Percentiles rank a stretch among this genome's conserved stretches.
Evolutionary conservation across 2,888 invertebrate species (phyloP).

Genomic region (Nyleta sp.): DNA sequence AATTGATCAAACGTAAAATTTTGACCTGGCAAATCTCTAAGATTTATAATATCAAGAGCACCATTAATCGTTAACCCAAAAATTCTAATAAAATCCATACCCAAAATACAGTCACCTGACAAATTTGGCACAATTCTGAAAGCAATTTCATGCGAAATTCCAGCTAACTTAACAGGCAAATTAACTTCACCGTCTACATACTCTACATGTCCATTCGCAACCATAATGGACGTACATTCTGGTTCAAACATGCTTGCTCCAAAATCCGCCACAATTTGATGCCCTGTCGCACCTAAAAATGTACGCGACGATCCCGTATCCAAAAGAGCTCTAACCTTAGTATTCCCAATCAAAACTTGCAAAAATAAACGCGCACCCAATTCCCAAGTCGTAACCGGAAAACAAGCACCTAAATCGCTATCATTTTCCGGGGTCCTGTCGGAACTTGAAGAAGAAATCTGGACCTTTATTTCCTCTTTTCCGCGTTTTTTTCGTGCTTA

Average conservation of each 20-base stretch:
- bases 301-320: slow-evolving; percentile 38
- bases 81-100: slow-evolving; percentile 11
- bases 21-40: background rate
- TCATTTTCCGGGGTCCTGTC: slow-evolving; percentile 13
- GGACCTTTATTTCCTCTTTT: slow-evolving; percentile 33
- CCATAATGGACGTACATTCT: background rate
- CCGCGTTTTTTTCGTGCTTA: slow-evolving; percentile 11
- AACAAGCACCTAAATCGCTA: slow-evolving; percentile 6
- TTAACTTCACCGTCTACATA: background rate
- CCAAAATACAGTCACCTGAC: slow-evolving; percentile 5
- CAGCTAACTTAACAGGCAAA: background rate
- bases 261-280: background rate
- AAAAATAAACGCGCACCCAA: slow-evolving; percentile 30
- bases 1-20: slow-evolving; percentile 5
- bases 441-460: background rate
- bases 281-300: slow-evolving; percentile 24
- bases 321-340: slow-evolving; percentile 3
- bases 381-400: slow-evolving; percentile 41
- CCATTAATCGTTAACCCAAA: slow-evolving; percentile 33
- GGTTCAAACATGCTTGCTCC: background rate
- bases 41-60: slow-evolving; percentile 1
- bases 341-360: background rate
- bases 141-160: background rate
- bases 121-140: background rate
- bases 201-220: background rate